These are phyloP conservation scores for Astatotilapia flaviijosephi DNA, from an alignment of 2,113 vertebrate genomes.

Conservation along the genomic window DNA sequence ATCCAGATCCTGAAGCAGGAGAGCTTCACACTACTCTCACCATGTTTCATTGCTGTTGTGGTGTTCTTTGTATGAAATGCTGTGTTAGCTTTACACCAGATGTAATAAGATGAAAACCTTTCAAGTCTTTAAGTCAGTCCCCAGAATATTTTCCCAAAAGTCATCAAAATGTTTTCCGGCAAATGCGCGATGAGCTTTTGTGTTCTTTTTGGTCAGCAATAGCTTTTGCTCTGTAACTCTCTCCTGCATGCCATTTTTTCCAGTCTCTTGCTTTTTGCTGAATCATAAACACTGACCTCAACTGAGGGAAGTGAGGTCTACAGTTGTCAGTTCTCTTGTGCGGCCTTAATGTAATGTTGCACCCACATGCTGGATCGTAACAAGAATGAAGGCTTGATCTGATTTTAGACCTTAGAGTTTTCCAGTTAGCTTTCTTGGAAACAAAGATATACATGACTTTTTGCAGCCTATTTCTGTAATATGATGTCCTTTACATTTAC, in stretches of 20 bases:
- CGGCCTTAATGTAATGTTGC: neutral
- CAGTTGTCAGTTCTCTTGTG: neutral
- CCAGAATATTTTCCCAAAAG: neutral
- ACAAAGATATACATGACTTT: neutral
- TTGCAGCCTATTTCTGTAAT: neutral
- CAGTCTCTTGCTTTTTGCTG: neutral
- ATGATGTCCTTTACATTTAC: neutral
- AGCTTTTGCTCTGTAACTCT: neutral
- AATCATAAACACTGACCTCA: neutral
- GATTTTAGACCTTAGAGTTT: neutral
- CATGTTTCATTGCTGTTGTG: neutral
- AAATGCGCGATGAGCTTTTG: neutral
- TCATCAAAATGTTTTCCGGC: neutral
- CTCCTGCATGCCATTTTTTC: neutral
- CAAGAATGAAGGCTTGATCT: neutral
- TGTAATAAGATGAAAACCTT: neutral
- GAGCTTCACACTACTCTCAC: neutral
- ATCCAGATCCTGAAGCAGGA: neutral
- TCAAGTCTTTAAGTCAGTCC: neutral
- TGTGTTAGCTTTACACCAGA: neutral
- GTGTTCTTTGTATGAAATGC: neutral
- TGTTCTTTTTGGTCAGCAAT: neutral
- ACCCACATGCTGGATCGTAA: neutral
- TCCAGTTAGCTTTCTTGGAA: neutral
- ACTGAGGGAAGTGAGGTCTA: neutral